These are phyloP conservation scores for Orthosia gracilis DNA, from an alignment of 2,888 invertebrate genomes.

Conservation along the genomic window DNA sequence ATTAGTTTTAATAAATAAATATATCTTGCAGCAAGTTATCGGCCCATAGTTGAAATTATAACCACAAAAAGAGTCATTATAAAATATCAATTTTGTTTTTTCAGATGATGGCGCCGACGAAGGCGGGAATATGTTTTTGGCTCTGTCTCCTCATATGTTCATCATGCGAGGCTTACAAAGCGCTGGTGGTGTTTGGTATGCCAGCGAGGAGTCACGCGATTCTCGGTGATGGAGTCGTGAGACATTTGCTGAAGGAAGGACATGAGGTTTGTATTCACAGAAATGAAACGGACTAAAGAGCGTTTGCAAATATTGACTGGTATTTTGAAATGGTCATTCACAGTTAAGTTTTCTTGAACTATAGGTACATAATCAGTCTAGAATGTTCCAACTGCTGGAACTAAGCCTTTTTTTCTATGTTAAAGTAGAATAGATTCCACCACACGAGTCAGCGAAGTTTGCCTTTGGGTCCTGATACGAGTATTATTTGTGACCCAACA, in stretches of 20 bases:
- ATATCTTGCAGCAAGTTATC: not conserved
- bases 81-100: slow-evolving; percentile 12
- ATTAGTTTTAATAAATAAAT: no score
- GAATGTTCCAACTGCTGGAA: no score
- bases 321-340: no score
- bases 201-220: slow-evolving; percentile 73
- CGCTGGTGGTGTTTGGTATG: slow-evolving; percentile 72
- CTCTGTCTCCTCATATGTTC: slow-evolving; percentile 30
- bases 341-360: no score
- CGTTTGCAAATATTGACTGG: no score
- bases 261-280: slow-evolving; percentile 70
- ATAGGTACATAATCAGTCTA: no score
- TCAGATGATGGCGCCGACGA: slow-evolving; percentile 44
- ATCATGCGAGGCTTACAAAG: slow-evolving; percentile 67
- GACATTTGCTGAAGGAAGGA: slow-evolving; percentile 71
- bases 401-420: no score
- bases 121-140: slow-evolving; percentile 9
- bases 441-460: no score
- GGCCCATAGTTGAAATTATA: not conserved
- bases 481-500: no score
- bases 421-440: no score
- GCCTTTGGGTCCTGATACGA: no score
- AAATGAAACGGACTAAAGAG: no score
- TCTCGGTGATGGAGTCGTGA: slow-evolving; percentile 73
- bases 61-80: not conserved